A percentile compares a stretch with the other conserved stretches of the same genome.
These are phyloP conservation scores for Geothlypis trichas DNA, from an alignment of 2,113 vertebrate genomes.

Conservation along the genomic window DNA sequence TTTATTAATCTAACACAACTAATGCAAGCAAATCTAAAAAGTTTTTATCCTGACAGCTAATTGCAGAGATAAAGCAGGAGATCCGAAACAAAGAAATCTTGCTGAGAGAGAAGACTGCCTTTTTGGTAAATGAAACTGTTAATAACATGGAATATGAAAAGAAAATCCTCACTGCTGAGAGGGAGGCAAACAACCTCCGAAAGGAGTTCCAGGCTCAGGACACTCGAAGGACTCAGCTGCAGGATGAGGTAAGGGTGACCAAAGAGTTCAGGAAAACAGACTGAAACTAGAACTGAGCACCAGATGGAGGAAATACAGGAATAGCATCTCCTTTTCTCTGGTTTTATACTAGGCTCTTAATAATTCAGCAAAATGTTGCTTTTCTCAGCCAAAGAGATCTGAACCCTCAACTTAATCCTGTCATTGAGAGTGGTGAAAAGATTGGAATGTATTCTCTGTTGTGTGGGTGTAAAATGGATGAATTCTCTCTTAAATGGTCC, in stretches of 20 bases:
- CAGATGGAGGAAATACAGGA: not conserved
- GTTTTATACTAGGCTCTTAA: not conserved
- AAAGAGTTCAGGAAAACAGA: not conserved
- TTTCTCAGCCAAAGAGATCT: not conserved
- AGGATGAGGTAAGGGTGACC: slow-evolving; percentile 79
- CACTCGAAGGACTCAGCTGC: slow-evolving; percentile 68
- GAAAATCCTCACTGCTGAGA: slow-evolving; percentile 76
- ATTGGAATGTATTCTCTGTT: not conserved
- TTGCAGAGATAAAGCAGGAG: slow-evolving; percentile 80
- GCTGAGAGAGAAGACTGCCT: slow-evolving; percentile 81
- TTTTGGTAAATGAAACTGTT: slow-evolving; percentile 82
- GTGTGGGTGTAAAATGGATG: not conserved
- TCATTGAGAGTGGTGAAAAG: not conserved
- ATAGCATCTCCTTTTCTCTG: not conserved
- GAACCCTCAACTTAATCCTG: not conserved
- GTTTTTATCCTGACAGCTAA: slow-evolving; percentile 71
- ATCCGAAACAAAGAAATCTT: slow-evolving; percentile 77
- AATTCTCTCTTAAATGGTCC: not conserved
- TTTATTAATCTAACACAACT: not conserved
- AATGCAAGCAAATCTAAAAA: not conserved
- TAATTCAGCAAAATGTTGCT: not conserved
- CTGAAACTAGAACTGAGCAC: not conserved
- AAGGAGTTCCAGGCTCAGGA: slow-evolving; percentile 80
- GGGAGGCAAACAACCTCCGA: slow-evolving; percentile 74
- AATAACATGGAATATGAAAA: slow-evolving; percentile 90